Evolutionary conservation across 1,140 invertebrate species (phyloP).

Genomic region (Dinothrombium tinctorium): DNA sequence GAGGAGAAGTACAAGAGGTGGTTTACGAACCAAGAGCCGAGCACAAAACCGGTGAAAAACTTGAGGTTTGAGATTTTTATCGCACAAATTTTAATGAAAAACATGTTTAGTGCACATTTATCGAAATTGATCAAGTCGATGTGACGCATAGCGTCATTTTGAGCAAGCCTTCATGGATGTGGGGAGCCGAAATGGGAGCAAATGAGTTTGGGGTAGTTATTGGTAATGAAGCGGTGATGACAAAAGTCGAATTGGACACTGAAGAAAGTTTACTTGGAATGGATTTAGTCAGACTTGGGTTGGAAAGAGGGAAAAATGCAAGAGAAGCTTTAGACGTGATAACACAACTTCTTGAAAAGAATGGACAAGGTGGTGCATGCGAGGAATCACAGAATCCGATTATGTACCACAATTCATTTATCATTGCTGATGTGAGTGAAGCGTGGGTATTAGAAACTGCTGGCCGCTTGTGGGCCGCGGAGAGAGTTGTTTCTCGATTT

Average conservation of each 20-base stretch:
- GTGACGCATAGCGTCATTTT: conserved; percentile 38
- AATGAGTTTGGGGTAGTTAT: conserved; percentile 44
- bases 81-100: conserved; percentile 4
- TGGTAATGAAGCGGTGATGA: conserved; percentile 47
- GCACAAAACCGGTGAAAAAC: conserved; percentile 20
- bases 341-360: conserved; percentile 32
- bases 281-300: conserved; percentile 43
- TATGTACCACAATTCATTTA: conserved; percentile 38
- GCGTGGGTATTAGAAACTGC: conserved; percentile 47
- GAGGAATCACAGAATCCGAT: conserved; percentile 29
- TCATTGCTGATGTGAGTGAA: conserved; percentile 33
- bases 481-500: conserved; percentile 30
- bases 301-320: conserved; percentile 36
- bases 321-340: conserved; percentile 36
- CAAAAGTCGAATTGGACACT: conserved; percentile 23
- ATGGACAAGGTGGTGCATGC: conserved; percentile 46
- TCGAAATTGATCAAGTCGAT: conserved; percentile 34
- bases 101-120: conserved; percentile 40
- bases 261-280: conserved; percentile 39
- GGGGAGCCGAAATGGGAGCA: conserved; percentile 56
- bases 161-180: conserved; percentile 51
- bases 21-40: conserved; percentile 30
- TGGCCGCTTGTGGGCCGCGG: conserved; percentile 47
- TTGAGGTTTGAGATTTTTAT: conserved; percentile 20
- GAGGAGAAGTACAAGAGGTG: conserved; percentile 45